These are phyloP conservation scores for Nemurella pictetii DNA, from an alignment of 2,888 invertebrate species.

Conservation along the genomic window DNA sequence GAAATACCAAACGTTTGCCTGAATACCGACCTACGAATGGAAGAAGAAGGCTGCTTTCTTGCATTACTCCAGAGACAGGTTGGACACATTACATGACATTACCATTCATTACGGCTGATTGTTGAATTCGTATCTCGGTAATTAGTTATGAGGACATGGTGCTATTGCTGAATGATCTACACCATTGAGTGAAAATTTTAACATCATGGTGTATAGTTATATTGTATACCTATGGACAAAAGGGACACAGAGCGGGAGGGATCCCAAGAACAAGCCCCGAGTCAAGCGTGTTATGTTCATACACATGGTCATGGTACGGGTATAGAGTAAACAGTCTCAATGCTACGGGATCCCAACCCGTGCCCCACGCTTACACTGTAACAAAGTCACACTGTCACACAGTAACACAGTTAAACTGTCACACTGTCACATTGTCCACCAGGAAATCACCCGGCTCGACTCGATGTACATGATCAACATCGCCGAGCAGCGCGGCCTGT, in stretches of 20 bases:
- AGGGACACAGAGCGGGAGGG: no score
- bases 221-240: no score
- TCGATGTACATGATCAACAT: slow-evolving; percentile 83
- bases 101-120: no score
- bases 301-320: neutral
- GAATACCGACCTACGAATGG: slow-evolving; percentile 53
- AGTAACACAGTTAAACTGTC: neutral
- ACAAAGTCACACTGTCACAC: neutral
- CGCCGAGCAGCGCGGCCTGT: slow-evolving; percentile 78
- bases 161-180: no score
- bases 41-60: slow-evolving; percentile 65
- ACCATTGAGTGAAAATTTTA: no score
- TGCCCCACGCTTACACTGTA: neutral
- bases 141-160: no score
- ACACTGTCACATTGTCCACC: slow-evolving; percentile 37
- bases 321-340: neutral
- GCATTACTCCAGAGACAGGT: slow-evolving; percentile 70
- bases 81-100: no score
- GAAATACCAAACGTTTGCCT: slow-evolving; percentile 63
- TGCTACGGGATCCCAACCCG: neutral
- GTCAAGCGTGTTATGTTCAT: no score
- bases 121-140: no score
- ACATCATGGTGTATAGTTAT: no score
- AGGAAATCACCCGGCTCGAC: slow-evolving; percentile 75
- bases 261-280: no score